A percentile compares a stretch with the other conserved stretches of the same genome.
These are phyloP conservation scores for Tokudaia muenninki DNA, from an alignment of 2,797 vertebrate species.

Conservation along the genomic window DNA sequence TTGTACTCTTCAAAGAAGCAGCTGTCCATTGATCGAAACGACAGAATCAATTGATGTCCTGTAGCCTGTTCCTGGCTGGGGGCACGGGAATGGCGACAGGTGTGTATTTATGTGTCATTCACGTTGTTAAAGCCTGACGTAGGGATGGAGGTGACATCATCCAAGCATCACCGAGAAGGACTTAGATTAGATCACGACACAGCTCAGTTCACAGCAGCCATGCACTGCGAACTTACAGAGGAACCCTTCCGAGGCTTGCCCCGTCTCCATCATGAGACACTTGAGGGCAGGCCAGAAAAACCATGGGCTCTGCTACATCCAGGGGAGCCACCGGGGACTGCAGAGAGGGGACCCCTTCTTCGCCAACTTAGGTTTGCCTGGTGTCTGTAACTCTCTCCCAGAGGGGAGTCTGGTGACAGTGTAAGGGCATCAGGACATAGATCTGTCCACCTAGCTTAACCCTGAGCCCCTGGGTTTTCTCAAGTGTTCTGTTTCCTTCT, in stretches of 20 bases:
- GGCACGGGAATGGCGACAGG: neutral
- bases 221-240: neutral
- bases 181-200: neutral
- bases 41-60: neutral
- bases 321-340: neutral
- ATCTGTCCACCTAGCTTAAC: neutral
- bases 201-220: neutral
- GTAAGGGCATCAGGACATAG: neutral
- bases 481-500: constrained; percentile 50
- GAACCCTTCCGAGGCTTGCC: neutral
- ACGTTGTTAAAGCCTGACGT: neutral
- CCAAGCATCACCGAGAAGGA: neutral
- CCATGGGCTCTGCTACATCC: neutral
- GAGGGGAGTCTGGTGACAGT: neutral
- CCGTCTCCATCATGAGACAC: neutral
- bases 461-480: neutral
- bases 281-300: neutral
- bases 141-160: neutral
- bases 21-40: neutral
- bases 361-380: neutral
- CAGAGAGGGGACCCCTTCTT: neutral
- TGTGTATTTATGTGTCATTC: neutral
- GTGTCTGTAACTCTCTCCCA: neutral
- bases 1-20: neutral
- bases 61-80: neutral